Conservation (phyloP, 2,888 invertebrate genomes). For the Tipula vernalis region DNA sequence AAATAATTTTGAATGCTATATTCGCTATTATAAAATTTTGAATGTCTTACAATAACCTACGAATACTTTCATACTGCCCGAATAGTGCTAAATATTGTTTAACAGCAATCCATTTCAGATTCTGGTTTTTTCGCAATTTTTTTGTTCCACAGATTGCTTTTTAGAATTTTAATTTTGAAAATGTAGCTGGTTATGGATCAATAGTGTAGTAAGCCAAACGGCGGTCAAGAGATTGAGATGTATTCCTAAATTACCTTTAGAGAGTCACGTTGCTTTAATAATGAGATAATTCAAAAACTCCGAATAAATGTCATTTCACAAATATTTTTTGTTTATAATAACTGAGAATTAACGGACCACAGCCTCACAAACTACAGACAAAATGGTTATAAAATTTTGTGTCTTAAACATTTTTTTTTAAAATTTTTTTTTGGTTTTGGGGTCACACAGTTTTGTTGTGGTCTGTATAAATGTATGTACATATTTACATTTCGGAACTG, state of each 20-base stretch:
- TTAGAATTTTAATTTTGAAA: too few species aligned
- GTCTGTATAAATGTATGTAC: too few species aligned
- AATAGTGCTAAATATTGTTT: background rate
- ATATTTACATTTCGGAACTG: background rate
- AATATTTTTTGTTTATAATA: background rate
- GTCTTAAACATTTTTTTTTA: background rate
- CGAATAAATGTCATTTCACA: too few species aligned
- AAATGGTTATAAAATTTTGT: background rate
- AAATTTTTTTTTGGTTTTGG: background rate
- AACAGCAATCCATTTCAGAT: background rate
- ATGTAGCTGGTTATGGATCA: background rate
- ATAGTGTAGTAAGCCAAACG: background rate
- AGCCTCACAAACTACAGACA: background rate
- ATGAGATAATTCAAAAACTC: too few species aligned
- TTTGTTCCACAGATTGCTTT: too few species aligned
- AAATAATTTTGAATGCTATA: background rate
- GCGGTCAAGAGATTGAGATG: background rate
- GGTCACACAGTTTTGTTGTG: constrained; percentile 6
- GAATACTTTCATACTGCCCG: too few species aligned
- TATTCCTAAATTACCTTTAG: too few species aligned
- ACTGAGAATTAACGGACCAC: background rate
- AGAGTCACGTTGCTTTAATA: too few species aligned
- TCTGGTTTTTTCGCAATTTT: background rate
- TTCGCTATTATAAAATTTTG: background rate
- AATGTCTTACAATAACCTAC: background rate